phyloP scores from a whole-genome alignment of 2,797 vertebrate genomes.

The Sandelia bainsii region DNA sequence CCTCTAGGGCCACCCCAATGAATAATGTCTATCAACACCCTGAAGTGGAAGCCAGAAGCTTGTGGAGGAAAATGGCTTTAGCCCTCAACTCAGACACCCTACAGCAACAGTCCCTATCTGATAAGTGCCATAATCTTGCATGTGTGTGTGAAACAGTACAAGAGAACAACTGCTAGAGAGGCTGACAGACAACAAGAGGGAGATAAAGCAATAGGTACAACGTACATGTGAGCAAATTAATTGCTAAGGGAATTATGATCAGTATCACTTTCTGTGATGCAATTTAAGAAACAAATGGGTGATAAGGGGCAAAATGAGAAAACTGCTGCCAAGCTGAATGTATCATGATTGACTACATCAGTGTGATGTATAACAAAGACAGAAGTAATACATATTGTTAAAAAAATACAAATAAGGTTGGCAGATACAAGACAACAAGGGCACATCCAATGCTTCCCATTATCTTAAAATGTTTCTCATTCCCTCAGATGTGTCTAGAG shows the following conservation, averaged over 20 bases:
- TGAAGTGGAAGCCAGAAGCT: slow-evolving; percentile 75
- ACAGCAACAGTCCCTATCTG: slow-evolving; percentile 70
- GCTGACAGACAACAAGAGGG: slow-evolving; percentile 49
- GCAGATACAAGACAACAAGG: slow-evolving; percentile 11
- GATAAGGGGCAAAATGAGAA: slow-evolving; percentile 48
- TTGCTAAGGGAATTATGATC: slow-evolving; percentile 78
- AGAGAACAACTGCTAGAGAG: slow-evolving; percentile 45
- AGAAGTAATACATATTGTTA: slow-evolving; percentile 50
- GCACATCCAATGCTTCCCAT: not conserved
- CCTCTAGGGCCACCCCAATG: slow-evolving; percentile 75
- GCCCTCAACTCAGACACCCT: slow-evolving; percentile 68
- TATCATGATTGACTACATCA: slow-evolving; percentile 40
- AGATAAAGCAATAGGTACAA: slow-evolving; percentile 68
- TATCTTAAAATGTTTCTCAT: too few relatives aligned
- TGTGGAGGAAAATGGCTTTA: slow-evolving; percentile 67
- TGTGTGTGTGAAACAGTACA: slow-evolving; percentile 34
- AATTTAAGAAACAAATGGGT: slow-evolving; percentile 67
- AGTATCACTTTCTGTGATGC: slow-evolving; percentile 69
- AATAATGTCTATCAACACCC: slow-evolving; percentile 86
- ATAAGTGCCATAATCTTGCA: slow-evolving; percentile 54
- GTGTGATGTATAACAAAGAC: slow-evolving; percentile 46
- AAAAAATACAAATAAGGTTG: slow-evolving; percentile 51
- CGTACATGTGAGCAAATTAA: slow-evolving; percentile 76
- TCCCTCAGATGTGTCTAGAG: too few relatives aligned
- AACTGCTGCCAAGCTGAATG: slow-evolving; percentile 49